phyloP scores from a whole-genome alignment of 2,113 vertebrate genomes.

The Antechinus flavipes region DNA sequence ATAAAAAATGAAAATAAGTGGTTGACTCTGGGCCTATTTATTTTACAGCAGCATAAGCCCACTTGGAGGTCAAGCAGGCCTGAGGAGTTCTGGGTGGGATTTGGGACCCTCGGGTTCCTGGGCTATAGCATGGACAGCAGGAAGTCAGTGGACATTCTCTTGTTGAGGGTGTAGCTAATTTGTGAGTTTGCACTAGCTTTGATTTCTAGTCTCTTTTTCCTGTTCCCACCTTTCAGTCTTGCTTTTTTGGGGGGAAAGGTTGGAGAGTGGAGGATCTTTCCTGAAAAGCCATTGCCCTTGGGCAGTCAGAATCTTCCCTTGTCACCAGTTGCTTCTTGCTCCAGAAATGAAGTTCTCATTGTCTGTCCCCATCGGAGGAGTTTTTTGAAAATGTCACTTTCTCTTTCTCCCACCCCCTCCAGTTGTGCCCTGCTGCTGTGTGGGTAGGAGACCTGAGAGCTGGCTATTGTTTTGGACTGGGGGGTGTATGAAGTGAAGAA shows the following conservation, averaged over 20 bases:
- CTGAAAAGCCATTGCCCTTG: conserved; percentile 55
- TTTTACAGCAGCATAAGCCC: neutral
- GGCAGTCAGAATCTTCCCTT: conserved; percentile 28
- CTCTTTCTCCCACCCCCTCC: neutral
- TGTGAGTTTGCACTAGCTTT: conserved; percentile 18
- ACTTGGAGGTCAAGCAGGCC: neutral
- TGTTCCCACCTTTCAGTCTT: neutral
- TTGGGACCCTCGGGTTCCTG: neutral
- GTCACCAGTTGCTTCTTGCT: conserved; percentile 66
- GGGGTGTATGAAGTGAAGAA: neutral
- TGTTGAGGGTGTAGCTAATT: neutral
- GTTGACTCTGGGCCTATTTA: neutral
- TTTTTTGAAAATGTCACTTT: conserved; percentile 74
- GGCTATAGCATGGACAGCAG: neutral
- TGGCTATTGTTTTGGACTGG: neutral
- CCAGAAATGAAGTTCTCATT: conserved; percentile 71
- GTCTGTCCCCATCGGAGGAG: conserved; percentile 65
- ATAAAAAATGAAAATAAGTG: neutral
- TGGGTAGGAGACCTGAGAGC: conserved; percentile 8
- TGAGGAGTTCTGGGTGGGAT: neutral
- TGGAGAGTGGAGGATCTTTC: conserved; percentile 16
- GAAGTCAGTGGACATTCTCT: neutral
- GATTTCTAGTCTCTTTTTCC: neutral
- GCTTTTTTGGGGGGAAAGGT: conserved; percentile 24
- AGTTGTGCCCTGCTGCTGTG: neutral